Evolutionary conservation across 2,797 vertebrate species (phyloP).

Genomic region (Oryzias dopingdopingensis): DNA sequence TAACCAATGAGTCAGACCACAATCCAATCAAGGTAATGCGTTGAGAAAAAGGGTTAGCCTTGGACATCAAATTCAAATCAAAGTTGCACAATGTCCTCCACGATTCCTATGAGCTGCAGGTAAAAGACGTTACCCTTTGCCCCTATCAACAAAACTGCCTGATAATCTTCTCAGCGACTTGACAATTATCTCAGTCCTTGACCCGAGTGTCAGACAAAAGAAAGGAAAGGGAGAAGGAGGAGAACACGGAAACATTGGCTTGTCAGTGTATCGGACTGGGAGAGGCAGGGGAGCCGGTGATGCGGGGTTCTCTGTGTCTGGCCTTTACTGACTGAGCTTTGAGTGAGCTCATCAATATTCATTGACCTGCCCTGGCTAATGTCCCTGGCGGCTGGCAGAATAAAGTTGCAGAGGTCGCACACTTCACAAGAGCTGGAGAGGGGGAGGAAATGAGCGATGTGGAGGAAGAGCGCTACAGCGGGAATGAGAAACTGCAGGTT

Average conservation of each 20-base stretch:
- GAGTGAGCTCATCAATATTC: constrained; percentile 79
- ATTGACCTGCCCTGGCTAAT: constrained; percentile 68
- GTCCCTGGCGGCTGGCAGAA: constrained; percentile 64
- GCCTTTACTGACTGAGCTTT: constrained; percentile 66
- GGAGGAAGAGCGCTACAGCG: constrained; percentile 16
- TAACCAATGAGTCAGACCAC: constrained; percentile 1
- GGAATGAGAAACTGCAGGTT: constrained; percentile 42
- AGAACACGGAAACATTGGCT: constrained; percentile 32
- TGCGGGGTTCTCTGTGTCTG: constrained; percentile 51
- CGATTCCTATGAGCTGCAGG: constrained; percentile 34
- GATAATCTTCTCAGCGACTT: constrained; percentile 57
- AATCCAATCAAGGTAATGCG: constrained; percentile 10
- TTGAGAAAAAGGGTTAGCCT: constrained; percentile 9
- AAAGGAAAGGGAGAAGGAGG: not conserved
- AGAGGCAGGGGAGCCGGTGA: constrained; percentile 44
- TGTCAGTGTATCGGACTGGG: constrained; percentile 50
- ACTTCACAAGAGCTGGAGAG: constrained; percentile 49
- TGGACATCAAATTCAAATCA: constrained; percentile 20
- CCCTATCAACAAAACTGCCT: constrained; percentile 54
- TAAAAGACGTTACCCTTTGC: constrained; percentile 48
- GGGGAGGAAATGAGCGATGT: constrained; percentile 35
- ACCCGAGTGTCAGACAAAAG: constrained; percentile 27
- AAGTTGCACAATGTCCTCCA: constrained; percentile 23
- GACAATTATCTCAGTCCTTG: constrained; percentile 65
- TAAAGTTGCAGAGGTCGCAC: constrained; percentile 74